phyloP scores from a whole-genome alignment of 1,140 invertebrate species.

The Andricus grossulariae region DNA sequence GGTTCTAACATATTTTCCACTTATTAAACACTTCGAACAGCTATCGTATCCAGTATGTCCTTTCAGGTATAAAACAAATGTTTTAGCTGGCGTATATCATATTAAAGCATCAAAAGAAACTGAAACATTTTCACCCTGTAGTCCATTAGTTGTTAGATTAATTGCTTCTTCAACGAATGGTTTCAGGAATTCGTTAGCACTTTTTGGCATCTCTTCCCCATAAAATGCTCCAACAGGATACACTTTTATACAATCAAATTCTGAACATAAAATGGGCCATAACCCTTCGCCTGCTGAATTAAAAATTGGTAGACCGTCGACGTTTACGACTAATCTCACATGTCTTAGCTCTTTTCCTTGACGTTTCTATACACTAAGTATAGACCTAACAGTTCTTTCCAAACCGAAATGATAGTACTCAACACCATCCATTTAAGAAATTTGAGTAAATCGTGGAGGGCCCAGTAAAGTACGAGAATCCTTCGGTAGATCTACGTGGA shows the following conservation, averaged over 20 bases:
- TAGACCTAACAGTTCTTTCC: constrained; percentile 22
- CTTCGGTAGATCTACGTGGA: neutral
- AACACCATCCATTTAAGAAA: constrained; percentile 13
- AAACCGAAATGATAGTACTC: constrained; percentile 42
- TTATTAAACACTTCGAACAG: too few species aligned
- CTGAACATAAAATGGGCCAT: constrained; percentile 55
- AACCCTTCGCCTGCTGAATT: constrained; percentile 38
- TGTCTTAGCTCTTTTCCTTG: constrained; percentile 6
- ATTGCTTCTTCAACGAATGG: too few species aligned
- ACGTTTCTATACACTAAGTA: neutral
- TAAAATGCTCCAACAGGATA: constrained; percentile 34
- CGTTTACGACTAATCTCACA: constrained; percentile 40
- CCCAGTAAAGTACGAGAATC: constrained; percentile 39
- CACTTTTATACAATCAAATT: constrained; percentile 30
- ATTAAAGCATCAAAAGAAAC: too few species aligned
- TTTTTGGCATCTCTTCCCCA: too few species aligned
- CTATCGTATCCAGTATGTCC: too few species aligned
- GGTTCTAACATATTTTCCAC: too few species aligned
- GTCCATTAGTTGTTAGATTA: too few species aligned
- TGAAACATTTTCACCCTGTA: too few species aligned
- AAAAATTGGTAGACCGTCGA: constrained; percentile 47
- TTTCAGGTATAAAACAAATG: too few species aligned
- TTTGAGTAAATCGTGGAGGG: constrained; percentile 34
- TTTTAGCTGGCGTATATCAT: too few species aligned
- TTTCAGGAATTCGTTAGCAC: too few species aligned